Base-by-base conservation (phyloP, 2,888 invertebrate species). In the Sphaerophoria taeniata region DNA sequence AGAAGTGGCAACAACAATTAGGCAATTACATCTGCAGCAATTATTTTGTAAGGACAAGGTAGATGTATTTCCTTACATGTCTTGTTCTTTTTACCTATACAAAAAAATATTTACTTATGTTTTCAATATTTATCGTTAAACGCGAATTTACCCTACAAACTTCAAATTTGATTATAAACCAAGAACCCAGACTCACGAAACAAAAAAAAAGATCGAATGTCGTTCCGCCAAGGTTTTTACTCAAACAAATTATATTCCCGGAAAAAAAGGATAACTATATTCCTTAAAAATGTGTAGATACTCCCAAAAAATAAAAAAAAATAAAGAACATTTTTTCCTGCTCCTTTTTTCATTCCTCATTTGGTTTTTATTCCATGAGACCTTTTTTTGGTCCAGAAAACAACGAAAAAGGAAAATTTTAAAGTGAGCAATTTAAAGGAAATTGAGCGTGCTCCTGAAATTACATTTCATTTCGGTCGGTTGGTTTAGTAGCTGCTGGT, bases 371-470 rank as follows among this genome's bases (percentile, higher is more conserved):
- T 76, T 58, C 63, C 47, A 72, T 24, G 63, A 55, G 61, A 71
- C 67, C 76, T 75, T 69, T 60, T 56, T 61, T 34, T 55, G 60
- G 49, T 58, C 56, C 60, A 71, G 12, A 43, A 47, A 63, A 61
- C 36, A 53, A 53, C 12, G 61, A 43, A 79, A 69, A 70, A 65
- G 60, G 71, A 79, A 84, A 73, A 81, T 69, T 81, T 85, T 79
- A 84, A 81, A 85, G 85, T 85, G 63, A 85, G 81, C 69, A 72
- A 81, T 85, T 85, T 81, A 63, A 76, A 63, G 81, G 61, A 85
- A 85, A 85, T 81, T 81, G 85, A 85, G 85, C 85, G 85, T 81
- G 76, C 61, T 85, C 49, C 56, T 76, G 67, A 63, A 85, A 85
- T 83, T 76, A 76, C 81, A 63, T 81, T 58, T 36, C 56, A 75